Conservation (phyloP, 2,113 vertebrate genomes). For the Galbula dea region DNA sequence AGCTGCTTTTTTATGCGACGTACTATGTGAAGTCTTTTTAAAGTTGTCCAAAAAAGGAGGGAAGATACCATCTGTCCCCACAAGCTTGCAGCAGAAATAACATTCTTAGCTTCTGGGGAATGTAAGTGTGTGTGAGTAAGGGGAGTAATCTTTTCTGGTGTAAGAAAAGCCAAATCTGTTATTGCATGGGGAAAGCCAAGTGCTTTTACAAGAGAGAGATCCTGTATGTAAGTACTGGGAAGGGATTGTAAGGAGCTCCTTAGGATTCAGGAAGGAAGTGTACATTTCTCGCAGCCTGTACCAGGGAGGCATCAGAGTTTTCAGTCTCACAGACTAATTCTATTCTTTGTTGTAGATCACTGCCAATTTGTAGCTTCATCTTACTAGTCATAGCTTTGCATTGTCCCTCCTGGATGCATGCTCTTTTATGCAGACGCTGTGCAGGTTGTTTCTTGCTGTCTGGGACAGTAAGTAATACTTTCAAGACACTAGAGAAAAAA, state of each 20-base stretch:
- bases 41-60: constrained; percentile 26
- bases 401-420: background rate
- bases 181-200: background rate
- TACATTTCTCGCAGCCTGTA: background rate
- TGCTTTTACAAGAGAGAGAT: background rate
- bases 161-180: constrained; percentile 25
- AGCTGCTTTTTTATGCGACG: background rate
- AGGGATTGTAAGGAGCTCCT: background rate
- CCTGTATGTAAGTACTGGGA: background rate
- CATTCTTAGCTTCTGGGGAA: background rate
- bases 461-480: background rate
- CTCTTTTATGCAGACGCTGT: background rate
- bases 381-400: background rate
- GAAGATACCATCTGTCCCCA: constrained; percentile 28
- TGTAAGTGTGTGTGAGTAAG: background rate
- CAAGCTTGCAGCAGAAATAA: constrained; percentile 13
- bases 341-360: background rate
- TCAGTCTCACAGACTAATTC: background rate
- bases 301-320: background rate
- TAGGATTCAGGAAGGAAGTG: background rate
- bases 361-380: background rate
- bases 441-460: background rate
- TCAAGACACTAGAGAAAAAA: background rate
- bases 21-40: background rate
- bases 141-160: background rate